Evolutionary conservation across 2,888 invertebrate species (phyloP).

Genomic region (Ochropacha duplaris): DNA sequence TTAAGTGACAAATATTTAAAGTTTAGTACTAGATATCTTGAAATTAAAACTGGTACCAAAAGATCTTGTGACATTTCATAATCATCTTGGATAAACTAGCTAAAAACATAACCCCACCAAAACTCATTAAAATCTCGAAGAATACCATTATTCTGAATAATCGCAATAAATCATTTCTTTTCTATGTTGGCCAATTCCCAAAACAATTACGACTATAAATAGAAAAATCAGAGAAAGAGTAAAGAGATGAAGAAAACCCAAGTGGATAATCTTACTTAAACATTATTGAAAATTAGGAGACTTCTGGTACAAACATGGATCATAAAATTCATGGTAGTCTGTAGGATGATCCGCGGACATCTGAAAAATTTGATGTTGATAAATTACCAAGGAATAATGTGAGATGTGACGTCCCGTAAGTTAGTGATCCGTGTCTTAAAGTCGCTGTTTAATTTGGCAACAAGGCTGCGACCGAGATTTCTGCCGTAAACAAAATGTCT

Average conservation of each 20-base stretch:
- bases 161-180: too few relatives aligned
- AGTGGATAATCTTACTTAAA: neutral
- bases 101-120: too few relatives aligned
- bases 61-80: too few relatives aligned
- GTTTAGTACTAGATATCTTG: too few relatives aligned
- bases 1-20: too few relatives aligned
- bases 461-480: neutral
- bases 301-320: conserved; percentile 38
- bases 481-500: neutral
- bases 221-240: neutral
- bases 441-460: neutral
- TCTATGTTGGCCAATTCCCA: neutral
- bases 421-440: conserved; percentile 13
- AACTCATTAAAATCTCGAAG: too few relatives aligned
- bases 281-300: conserved; percentile 29
- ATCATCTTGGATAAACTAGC: too few relatives aligned
- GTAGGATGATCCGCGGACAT: conserved; percentile 35
- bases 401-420: conserved; percentile 9
- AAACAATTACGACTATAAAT: neutral
- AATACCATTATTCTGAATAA: too few relatives aligned
- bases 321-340: conserved; percentile 51
- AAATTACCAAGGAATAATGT: conserved; percentile 43
- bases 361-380: conserved; percentile 48
- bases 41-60: too few relatives aligned
- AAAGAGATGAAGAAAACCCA: neutral